Evolutionary conservation across 2,797 vertebrate genomes (phyloP).

Genomic region (Natrix natrix): DNA sequence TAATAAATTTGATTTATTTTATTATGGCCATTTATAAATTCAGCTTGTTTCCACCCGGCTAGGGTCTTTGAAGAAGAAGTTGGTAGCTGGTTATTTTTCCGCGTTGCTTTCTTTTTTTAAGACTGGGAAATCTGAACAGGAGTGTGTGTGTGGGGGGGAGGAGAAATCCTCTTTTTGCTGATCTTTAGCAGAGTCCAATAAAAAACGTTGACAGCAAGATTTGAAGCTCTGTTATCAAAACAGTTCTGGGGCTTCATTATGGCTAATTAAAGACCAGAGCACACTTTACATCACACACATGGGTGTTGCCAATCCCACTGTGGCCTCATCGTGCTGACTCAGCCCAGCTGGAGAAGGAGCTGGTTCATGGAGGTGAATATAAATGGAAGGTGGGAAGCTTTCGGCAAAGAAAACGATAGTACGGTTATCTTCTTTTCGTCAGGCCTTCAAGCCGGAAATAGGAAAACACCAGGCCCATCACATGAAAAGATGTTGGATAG

Average conservation of each 20-base stretch:
- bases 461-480: not conserved
- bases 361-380: not conserved
- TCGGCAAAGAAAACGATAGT: not conserved
- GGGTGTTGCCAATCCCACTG: not conserved
- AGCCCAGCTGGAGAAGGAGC: not conserved
- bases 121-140: not conserved
- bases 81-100: not conserved
- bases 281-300: not conserved
- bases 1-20: not conserved
- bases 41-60: not conserved
- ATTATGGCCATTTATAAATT: not conserved
- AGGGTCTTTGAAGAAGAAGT: not conserved
- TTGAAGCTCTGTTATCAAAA: not conserved
- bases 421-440: not conserved
- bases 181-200: not conserved
- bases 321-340: not conserved
- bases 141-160: accelerated
- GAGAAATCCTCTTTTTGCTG: not conserved
- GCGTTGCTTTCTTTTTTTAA: not conserved
- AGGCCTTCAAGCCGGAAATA: not conserved
- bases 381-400: not conserved
- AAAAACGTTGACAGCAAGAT: not conserved
- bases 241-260: not conserved
- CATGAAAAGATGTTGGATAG: too few species aligned
- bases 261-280: not conserved